Evolutionary conservation across 2,888 invertebrate species (phyloP).

Genomic region (Creontiades dilutus): DNA sequence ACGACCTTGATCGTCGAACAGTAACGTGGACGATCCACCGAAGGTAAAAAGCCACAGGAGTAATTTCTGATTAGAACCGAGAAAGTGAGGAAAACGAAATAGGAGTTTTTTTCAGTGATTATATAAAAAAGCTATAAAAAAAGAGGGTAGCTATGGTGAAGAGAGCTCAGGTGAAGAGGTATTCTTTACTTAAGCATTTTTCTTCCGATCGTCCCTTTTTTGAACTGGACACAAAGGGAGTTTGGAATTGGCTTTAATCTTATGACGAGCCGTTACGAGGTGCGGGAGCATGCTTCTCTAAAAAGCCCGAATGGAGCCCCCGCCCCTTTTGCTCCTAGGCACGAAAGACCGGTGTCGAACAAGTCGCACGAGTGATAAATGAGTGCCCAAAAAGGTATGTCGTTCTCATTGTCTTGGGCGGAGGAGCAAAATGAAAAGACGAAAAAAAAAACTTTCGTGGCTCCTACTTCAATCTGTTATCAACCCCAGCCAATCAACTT

Average conservation of each 20-base stretch:
- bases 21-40: neutral
- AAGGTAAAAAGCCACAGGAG: conserved; percentile 26
- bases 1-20: conserved; percentile 21
- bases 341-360: conserved; percentile 41
- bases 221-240: conserved; percentile 7
- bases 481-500: conserved; percentile 65
- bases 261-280: conserved; percentile 48
- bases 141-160: neutral
- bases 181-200: conserved; percentile 53
- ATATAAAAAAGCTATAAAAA: neutral
- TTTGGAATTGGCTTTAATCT: conserved; percentile 21
- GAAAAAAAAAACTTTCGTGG: conserved; percentile 21
- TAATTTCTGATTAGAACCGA: conserved; percentile 49
- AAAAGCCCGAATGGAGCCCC: neutral
- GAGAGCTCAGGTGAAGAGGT: conserved; percentile 20
- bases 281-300: neutral
- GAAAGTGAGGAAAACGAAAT: conserved; percentile 39
- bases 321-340: neutral
- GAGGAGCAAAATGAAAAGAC: neutral
- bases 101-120: neutral
- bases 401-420: conserved; percentile 43
- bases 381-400: conserved; percentile 52
- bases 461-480: conserved; percentile 58
- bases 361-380: conserved; percentile 54
- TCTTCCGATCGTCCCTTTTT: conserved; percentile 24